Base-by-base conservation (phyloP, 2,888 invertebrate genomes). In the Taenaris catops region DNA sequence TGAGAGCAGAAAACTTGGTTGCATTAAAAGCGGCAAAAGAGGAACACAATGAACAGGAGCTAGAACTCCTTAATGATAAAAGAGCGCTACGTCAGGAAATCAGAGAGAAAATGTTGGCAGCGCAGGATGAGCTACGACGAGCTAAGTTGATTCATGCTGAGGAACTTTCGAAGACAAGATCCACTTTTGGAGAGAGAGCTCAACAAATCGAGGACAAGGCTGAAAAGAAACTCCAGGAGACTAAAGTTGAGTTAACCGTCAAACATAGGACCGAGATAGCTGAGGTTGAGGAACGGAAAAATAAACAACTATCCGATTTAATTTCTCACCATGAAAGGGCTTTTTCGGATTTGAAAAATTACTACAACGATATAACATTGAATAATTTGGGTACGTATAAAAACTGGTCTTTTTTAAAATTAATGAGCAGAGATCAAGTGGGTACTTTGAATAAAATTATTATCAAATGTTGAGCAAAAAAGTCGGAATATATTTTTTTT, bases 311-410 rank as follows among this genome's bases (percentile, higher is more conserved):
- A 2, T 90, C 92, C 4, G 92, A 92, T 19, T 74, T 98, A 40
- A 94, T 95, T 46, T 88, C 90, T 17, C 91, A 93, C 56, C 97
- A 98, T 60, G 96, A 96, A 45, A 91, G 91, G 51, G 93, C 95
- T 0, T 96, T 96, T 64, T 89, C 91, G 23, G 96, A 97, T 66
- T 92, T 98, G 80, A 97, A 97, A 69, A 95, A 94, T 70, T 98
- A 97, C 76, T 98, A 97, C 63, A 97, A 97, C 58, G 96, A 97
- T 56, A 97, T 98, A 32, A 96, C 96, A 0, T 83, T 96, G 6
- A 97, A 97, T 69, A 98, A 98, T 75, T 87, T 98, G 47, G 95
- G 96, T 78, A 45, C 55, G 60, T 37, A 12, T 6, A 6, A 3
- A 2, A 12, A n/a, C 4, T 17, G 9, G 21, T 8, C 21, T 23